Conservation (phyloP, 2,888 invertebrate species). For the Parascotia fuliginaria region DNA sequence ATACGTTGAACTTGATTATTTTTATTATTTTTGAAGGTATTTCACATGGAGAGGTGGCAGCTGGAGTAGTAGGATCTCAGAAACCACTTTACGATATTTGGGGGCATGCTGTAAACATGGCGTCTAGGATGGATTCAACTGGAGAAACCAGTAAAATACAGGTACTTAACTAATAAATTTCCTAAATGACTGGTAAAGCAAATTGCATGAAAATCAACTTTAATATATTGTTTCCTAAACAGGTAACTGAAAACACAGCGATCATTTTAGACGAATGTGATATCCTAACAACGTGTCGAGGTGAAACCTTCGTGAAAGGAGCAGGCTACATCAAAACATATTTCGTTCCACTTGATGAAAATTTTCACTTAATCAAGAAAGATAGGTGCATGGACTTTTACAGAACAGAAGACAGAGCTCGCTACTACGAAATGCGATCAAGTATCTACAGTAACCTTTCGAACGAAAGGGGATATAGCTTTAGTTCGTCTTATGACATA, state of each 20-base stretch:
- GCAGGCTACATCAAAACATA: slow-evolving; percentile 89
- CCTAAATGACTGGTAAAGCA: no score
- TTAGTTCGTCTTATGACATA: slow-evolving; percentile 29
- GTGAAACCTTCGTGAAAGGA: slow-evolving; percentile 90
- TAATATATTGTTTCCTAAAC: slow-evolving; percentile 10
- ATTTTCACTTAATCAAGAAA: slow-evolving; percentile 81
- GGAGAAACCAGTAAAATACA: slow-evolving; percentile 93
- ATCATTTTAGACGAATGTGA: slow-evolving; percentile 88
- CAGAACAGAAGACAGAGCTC: slow-evolving; percentile 54
- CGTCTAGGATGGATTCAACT: slow-evolving; percentile 97
- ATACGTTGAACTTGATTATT: background rate
- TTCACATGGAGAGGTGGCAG: slow-evolving; percentile 95
- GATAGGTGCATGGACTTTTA: slow-evolving; percentile 63
- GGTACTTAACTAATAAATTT: slow-evolving; percentile 71
- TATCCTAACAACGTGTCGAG: slow-evolving; percentile 89
- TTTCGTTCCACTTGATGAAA: slow-evolving; percentile 88
- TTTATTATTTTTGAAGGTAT: slow-evolving; percentile 87
- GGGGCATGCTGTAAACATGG: slow-evolving; percentile 98
- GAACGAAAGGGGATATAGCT: background rate
- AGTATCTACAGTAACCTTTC: slow-evolving; percentile 47
- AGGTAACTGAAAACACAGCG: slow-evolving; percentile 91
- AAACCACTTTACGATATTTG: slow-evolving; percentile 98
- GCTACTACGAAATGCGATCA: slow-evolving; percentile 57
- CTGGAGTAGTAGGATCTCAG: slow-evolving; percentile 97
- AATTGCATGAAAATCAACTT: no score